phyloP scores from a whole-genome alignment of 1,140 invertebrate species.

The Dendroctonus ponderosae region DNA sequence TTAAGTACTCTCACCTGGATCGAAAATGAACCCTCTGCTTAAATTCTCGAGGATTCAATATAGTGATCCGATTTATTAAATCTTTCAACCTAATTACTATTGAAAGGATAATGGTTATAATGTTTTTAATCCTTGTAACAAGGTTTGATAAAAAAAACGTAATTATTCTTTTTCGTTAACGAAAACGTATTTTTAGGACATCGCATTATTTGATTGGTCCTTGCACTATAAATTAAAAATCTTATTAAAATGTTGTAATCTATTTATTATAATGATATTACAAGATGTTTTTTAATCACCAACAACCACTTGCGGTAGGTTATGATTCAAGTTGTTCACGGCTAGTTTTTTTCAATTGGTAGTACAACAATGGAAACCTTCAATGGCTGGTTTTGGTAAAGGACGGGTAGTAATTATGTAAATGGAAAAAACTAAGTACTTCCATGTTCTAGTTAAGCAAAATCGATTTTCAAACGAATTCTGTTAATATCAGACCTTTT shows the following conservation, averaged over 20 bases:
- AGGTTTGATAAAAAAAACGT: no score
- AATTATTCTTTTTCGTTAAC: no score
- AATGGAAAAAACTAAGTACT: slow-evolving; percentile 16
- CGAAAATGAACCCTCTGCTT: no score
- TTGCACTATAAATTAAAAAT: slow-evolving; percentile 1
- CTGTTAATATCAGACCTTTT: slow-evolving; percentile 17
- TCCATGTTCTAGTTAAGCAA: slow-evolving; percentile 14
- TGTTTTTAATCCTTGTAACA: no score
- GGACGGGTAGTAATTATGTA: slow-evolving; percentile 23
- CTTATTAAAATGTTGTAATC: neutral
- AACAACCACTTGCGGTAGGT: slow-evolving; percentile 16
- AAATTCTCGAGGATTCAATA: no score
- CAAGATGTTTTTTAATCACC: neutral
- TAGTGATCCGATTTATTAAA: no score
- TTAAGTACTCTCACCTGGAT: no score
- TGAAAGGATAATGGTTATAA: no score
- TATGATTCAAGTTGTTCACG: slow-evolving; percentile 19
- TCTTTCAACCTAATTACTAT: no score
- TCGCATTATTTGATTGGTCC: neutral
- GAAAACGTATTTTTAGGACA: no score
- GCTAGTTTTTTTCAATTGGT: neutral
- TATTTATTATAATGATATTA: slow-evolving; percentile 2
- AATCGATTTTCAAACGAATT: slow-evolving; percentile 21
- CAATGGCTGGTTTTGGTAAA: slow-evolving; percentile 19
- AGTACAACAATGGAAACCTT: slow-evolving; percentile 18